These are phyloP conservation scores for Paracanthobrama guichenoti DNA, from an alignment of 2,113 vertebrate genomes.

Conservation along the genomic window DNA sequence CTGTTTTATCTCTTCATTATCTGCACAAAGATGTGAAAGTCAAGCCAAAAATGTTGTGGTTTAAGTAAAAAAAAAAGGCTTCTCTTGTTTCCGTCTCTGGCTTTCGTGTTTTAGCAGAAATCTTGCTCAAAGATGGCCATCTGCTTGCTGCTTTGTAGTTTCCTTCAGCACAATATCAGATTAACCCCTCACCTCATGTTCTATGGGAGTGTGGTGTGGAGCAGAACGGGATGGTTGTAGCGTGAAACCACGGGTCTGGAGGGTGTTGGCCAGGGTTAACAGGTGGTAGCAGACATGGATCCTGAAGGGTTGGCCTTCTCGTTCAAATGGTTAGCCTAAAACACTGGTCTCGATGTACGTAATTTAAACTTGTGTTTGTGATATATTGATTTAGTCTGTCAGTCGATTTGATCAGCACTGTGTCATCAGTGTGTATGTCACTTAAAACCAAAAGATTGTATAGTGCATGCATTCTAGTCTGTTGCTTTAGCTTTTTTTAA, in stretches of 20 bases:
- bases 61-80: background rate
- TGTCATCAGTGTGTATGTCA: background rate
- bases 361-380: background rate
- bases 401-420: background rate
- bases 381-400: background rate
- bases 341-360: background rate
- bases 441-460: background rate
- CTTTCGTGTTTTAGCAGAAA: constrained; percentile 27
- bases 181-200: constrained; percentile 49
- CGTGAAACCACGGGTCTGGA: constrained; percentile 28
- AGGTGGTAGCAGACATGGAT: constrained; percentile 45
- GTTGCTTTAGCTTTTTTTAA: background rate
- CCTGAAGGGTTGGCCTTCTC: constrained; percentile 14
- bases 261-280: constrained; percentile 43
- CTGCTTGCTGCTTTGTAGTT: constrained; percentile 37
- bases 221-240: constrained; percentile 4
- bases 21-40: background rate
- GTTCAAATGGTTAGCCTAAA: background rate
- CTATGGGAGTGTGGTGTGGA: constrained; percentile 10
- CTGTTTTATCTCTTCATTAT: constrained; percentile 14
- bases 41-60: constrained; percentile 1
- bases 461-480: background rate
- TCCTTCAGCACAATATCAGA: constrained; percentile 45
- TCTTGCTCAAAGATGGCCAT: constrained; percentile 36
- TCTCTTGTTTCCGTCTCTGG: constrained; percentile 26